Conservation (phyloP, 2,888 invertebrate genomes). For the Abscondita cerata region DNA sequence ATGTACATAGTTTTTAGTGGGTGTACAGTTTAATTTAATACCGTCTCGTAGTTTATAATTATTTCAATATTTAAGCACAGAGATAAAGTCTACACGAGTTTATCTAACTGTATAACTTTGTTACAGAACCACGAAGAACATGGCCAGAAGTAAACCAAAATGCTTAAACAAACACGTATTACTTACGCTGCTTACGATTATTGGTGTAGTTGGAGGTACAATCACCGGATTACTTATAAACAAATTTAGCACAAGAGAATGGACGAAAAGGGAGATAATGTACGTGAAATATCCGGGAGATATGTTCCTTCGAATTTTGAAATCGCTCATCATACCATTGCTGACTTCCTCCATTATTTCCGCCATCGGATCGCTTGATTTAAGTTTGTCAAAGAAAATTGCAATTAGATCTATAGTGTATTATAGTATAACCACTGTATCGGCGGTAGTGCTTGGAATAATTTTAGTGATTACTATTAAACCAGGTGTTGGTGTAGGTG, state of each 20-base stretch:
- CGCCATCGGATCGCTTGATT: constrained; percentile 5
- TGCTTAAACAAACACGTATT: background rate
- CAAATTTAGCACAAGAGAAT: constrained; percentile 1
- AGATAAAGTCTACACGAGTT: too few species aligned
- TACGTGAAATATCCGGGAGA: constrained; percentile 6
- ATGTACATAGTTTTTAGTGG: too few species aligned
- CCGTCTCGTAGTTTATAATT: too few species aligned
- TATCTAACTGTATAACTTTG: too few species aligned
- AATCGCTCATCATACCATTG: background rate
- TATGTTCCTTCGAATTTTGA: constrained; percentile 6
- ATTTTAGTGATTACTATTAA: constrained; percentile 1
- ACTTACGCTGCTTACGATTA: background rate
- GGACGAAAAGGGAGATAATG: constrained; percentile 5
- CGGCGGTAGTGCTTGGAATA: constrained; percentile 3
- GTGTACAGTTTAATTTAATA: too few species aligned
- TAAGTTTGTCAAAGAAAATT: constrained; percentile 9
- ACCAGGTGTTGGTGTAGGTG: constrained; percentile 1
- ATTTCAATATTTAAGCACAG: too few species aligned
- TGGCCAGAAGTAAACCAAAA: background rate
- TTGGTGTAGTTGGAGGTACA: constrained; percentile 1
- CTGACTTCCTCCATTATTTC: constrained; percentile 4
- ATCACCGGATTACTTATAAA: constrained; percentile 3
- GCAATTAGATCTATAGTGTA: background rate
- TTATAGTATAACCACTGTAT: background rate
- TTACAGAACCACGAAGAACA: background rate